Evolutionary conservation across 2,113 vertebrate species (phyloP).

Genomic region (Tachycineta bicolor): DNA sequence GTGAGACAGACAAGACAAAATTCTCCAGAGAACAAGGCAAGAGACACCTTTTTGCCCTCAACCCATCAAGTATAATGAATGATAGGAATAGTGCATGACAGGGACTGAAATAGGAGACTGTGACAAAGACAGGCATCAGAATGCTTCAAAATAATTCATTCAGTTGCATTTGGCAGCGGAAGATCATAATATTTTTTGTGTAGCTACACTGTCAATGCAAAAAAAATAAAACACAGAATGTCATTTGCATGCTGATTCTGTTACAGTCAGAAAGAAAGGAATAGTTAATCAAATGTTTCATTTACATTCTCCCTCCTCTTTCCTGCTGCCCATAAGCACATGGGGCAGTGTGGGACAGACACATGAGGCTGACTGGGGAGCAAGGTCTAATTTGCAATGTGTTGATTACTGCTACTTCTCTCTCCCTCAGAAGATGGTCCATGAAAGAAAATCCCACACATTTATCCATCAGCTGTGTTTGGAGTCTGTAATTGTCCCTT

Average conservation of each 20-base stretch:
- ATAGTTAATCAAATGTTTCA: background rate
- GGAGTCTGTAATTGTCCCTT: background rate
- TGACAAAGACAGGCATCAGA: slow-evolving; percentile 58
- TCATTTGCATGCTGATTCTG: slow-evolving; percentile 9
- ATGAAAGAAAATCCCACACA: background rate
- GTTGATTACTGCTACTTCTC: background rate
- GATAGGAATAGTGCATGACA: slow-evolving; percentile 58
- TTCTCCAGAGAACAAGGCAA: slow-evolving; percentile 73
- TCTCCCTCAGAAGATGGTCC: background rate
- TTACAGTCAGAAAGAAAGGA: slow-evolving; percentile 9
- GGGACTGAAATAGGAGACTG: slow-evolving; percentile 52
- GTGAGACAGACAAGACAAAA: slow-evolving; percentile 73
- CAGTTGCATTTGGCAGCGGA: slow-evolving; percentile 13
- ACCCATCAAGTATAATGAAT: slow-evolving; percentile 71
- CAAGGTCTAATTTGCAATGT: background rate
- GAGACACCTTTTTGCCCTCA: slow-evolving; percentile 68
- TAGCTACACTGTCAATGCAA: slow-evolving; percentile 5
- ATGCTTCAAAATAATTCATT: slow-evolving; percentile 68
- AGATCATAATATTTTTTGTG: slow-evolving; percentile 57
- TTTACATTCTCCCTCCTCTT: background rate
- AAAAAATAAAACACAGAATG: slow-evolving; percentile 5
- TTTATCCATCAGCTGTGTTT: background rate
- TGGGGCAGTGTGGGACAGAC: background rate
- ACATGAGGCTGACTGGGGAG: background rate
- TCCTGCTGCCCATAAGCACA: background rate